These are phyloP conservation scores for Acleris emargana DNA, from an alignment of 2,888 invertebrate species.

Conservation along the genomic window DNA sequence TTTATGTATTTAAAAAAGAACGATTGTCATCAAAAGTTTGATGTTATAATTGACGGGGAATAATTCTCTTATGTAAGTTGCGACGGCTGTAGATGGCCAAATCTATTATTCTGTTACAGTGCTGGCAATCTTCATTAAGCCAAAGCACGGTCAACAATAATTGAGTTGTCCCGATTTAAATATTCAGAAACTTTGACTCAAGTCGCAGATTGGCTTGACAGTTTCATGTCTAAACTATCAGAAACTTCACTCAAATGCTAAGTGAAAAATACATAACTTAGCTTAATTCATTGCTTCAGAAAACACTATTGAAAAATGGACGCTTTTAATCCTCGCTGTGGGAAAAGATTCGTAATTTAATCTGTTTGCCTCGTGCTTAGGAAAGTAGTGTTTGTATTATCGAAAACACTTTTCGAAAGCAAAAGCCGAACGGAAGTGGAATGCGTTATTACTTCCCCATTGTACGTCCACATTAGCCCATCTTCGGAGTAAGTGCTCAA, in stretches of 20 bases:
- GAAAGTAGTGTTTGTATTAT: conserved; percentile 25
- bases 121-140: conserved; percentile 24
- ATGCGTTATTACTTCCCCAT: conserved; percentile 37
- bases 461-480: conserved; percentile 34
- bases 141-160: conserved; percentile 20
- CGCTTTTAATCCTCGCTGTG: conserved; percentile 3
- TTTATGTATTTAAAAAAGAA: too few relatives aligned
- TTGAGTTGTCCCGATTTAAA: conserved; percentile 21
- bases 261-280: not conserved
- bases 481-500: conserved; percentile 50
- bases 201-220: conserved; percentile 11
- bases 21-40: not conserved
- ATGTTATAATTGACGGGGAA: not conserved
- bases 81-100: not conserved
- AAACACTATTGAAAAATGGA: conserved; percentile 1
- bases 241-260: not conserved
- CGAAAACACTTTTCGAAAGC: conserved; percentile 33
- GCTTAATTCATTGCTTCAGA: too few relatives aligned
- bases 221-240: conserved; percentile 14
- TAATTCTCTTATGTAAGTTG: not conserved
- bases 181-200: conserved; percentile 25
- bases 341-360: conserved; percentile 24
- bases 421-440: conserved; percentile 34
- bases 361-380: conserved; percentile 27
- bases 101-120: conserved; percentile 1